phyloP scores from a whole-genome alignment of 2,888 invertebrate genomes.

The Liposcelis brunnea region DNA sequence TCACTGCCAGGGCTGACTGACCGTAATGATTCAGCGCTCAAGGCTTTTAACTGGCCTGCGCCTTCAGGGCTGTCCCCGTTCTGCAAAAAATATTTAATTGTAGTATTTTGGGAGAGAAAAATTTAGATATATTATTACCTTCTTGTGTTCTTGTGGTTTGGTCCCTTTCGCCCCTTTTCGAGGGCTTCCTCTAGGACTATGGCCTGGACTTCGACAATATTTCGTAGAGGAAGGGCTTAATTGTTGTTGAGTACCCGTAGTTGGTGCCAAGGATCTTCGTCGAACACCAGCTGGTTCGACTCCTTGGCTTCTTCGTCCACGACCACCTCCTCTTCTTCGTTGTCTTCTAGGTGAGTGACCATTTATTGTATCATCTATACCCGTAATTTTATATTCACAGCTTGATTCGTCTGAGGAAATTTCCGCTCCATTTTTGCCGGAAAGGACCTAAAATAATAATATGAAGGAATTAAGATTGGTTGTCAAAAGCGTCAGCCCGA shows the following conservation, averaged over 20 bases:
- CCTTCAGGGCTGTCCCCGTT: slow-evolving; percentile 28
- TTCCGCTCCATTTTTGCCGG: slow-evolving; percentile 2
- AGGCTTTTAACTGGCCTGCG: slow-evolving; percentile 45
- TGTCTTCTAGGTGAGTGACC: slow-evolving; percentile 12
- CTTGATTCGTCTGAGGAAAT: slow-evolving; percentile 7
- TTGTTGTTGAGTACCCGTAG: slow-evolving; percentile 7
- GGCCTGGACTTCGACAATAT: slow-evolving; percentile 12
- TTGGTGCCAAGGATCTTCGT: slow-evolving; percentile 2
- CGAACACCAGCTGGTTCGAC: not conserved
- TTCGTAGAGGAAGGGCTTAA: slow-evolving; percentile 11
- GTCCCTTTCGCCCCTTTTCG: slow-evolving; percentile 26
- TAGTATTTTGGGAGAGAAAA: slow-evolving; percentile 11
- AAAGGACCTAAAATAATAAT: not conserved
- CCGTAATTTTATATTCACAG: slow-evolving; percentile 9
- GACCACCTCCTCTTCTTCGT: slow-evolving; percentile 12
- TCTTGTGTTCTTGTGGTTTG: slow-evolving; percentile 20
- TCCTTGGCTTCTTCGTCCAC: slow-evolving; percentile 12
- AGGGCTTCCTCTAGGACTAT: slow-evolving; percentile 36
- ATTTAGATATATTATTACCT: not conserved
- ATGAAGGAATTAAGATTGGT: not conserved
- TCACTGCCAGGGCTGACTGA: slow-evolving; percentile 85
- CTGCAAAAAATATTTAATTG: slow-evolving; percentile 14
- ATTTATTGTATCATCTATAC: slow-evolving; percentile 7
- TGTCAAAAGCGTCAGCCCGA: too few relatives aligned
- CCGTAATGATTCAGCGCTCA: slow-evolving; percentile 70